A percentile compares a stretch with the other conserved stretches of the same genome.
phyloP scores from a whole-genome alignment of 2,888 invertebrate species.

The Sthenelais limicola region DNA sequence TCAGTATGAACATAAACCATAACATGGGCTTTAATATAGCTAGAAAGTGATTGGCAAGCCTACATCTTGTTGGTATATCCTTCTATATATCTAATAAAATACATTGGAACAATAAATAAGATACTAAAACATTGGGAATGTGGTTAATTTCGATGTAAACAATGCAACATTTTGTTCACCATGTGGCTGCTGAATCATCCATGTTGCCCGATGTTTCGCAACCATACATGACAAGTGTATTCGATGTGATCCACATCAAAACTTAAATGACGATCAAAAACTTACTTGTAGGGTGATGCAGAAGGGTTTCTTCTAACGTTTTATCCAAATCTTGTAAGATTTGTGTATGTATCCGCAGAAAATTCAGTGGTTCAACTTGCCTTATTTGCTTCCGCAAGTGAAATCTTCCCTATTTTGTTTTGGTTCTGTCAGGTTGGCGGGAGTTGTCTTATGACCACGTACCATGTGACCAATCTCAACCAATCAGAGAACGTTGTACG shows the following conservation, averaged over 20 bases:
- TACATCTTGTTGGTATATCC: background rate
- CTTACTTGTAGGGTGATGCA: conserved; percentile 17
- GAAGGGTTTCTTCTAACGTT: background rate
- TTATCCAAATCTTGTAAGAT: background rate
- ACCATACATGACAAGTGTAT: conserved; percentile 6
- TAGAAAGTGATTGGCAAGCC: background rate
- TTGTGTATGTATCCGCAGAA: background rate
- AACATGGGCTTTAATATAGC: background rate
- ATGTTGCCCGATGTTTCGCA: conserved; percentile 2
- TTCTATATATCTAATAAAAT: background rate
- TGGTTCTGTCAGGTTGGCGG: conserved; percentile 33
- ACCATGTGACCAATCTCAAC: background rate
- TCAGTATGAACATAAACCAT: background rate
- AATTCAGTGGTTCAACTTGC: background rate
- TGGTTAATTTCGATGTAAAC: conserved; percentile 28
- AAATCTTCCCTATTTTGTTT: conserved; percentile 33
- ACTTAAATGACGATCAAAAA: background rate
- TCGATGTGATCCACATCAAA: conserved; percentile 3
- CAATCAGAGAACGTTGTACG: conserved; percentile 24
- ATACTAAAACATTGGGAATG: background rate
- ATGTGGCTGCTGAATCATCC: conserved; percentile 13
- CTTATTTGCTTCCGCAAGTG: background rate
- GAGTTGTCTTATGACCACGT: conserved; percentile 34
- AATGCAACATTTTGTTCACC: conserved; percentile 15
- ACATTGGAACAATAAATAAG: background rate